These are phyloP conservation scores for Ormyrus nitidulus DNA, from an alignment of 2,888 invertebrate species.

Conservation along the genomic window DNA sequence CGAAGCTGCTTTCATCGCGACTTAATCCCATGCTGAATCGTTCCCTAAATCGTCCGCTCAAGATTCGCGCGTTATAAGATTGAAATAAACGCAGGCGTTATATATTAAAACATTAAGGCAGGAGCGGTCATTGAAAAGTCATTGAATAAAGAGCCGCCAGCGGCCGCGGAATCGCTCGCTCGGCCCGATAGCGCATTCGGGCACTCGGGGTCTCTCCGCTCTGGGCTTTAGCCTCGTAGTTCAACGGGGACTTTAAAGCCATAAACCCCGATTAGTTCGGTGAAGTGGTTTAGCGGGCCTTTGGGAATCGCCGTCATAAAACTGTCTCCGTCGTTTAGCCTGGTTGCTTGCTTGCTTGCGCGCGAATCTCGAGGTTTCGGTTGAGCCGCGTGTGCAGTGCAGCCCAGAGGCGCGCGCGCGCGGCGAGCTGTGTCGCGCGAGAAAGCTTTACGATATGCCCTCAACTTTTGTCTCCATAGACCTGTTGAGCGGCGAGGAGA, in stretches of 20 bases:
- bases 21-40: too few relatives aligned
- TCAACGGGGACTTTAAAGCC: conserved; percentile 54
- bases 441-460: conserved; percentile 42
- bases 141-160: conserved; percentile 48
- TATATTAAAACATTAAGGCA: conserved; percentile 28
- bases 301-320: conserved; percentile 54
- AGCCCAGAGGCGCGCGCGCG: neutral
- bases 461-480: conserved; percentile 53
- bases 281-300: conserved; percentile 55
- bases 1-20: too few relatives aligned
- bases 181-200: conserved; percentile 9
- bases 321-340: conserved; percentile 49
- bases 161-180: neutral
- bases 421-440: neutral
- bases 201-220: neutral
- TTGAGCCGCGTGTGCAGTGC: neutral
- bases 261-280: conserved; percentile 56
- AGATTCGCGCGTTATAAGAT: neutral
- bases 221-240: conserved; percentile 47
- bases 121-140: conserved; percentile 42
- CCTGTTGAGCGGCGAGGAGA: conserved; percentile 47
- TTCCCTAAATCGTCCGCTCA: too few relatives aligned
- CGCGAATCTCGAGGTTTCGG: conserved; percentile 50
- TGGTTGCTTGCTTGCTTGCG: neutral
- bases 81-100: neutral